These are phyloP conservation scores for Polypterus senegalus DNA, from an alignment of 2,113 vertebrate genomes.

Conservation along the genomic window DNA sequence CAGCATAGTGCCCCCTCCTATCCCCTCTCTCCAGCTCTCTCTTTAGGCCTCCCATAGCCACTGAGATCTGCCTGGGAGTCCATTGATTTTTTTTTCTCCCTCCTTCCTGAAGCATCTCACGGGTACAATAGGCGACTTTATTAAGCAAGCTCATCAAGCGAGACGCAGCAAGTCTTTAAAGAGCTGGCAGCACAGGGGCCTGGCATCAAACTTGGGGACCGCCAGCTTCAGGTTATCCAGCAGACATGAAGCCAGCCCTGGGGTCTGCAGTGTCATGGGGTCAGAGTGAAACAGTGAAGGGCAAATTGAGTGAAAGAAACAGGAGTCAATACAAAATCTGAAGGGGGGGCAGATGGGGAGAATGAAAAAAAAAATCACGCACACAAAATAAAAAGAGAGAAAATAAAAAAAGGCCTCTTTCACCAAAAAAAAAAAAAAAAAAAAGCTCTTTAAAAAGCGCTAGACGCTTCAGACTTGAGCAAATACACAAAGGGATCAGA, in stretches of 20 bases:
- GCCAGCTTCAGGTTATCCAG: too few species aligned
- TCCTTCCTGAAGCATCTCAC: not conserved
- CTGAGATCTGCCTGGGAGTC: conserved; percentile 17
- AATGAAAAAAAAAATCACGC: not conserved
- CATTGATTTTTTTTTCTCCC: conserved; percentile 7
- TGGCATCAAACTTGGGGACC: too few species aligned
- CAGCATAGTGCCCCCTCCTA: conserved; percentile 44
- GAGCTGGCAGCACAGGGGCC: not conserved
- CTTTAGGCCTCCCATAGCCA: conserved; percentile 23
- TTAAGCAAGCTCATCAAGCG: conserved; percentile 25
- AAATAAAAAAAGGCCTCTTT: too few species aligned
- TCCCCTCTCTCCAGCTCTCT: conserved; percentile 26
- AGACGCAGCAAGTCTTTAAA: conserved; percentile 13
- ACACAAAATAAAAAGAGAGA: too few species aligned
- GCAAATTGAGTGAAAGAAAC: not conserved
- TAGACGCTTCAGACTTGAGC: too few species aligned
- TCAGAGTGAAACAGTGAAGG: conserved; percentile 1
- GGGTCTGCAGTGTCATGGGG: too few species aligned
- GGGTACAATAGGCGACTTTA: conserved; percentile 20
- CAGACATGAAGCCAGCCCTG: conserved; percentile 1
- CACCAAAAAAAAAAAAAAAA: too few species aligned
- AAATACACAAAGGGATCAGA: too few species aligned
- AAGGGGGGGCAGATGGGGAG: not conserved
- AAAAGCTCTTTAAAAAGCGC: too few species aligned
- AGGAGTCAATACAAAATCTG: not conserved